phyloP scores from a whole-genome alignment of 2,113 vertebrate genomes.

The Tylochromis polylepis region DNA sequence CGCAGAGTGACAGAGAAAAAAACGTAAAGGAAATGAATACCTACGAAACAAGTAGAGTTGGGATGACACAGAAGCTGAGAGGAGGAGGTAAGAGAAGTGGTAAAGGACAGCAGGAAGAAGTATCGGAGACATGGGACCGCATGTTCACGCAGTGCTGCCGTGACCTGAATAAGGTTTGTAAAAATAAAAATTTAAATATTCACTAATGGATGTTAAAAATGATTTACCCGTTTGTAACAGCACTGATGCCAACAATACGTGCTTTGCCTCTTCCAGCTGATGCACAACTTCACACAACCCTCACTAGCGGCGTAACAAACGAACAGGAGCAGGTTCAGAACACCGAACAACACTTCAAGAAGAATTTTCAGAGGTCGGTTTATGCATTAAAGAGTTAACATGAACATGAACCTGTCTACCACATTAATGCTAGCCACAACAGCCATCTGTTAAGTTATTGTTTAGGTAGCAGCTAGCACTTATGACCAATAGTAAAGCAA shows the following conservation, averaged over 20 bases:
- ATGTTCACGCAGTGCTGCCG: not conserved
- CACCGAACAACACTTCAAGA: not conserved
- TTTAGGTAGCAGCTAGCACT: not conserved
- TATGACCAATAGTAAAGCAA: not conserved
- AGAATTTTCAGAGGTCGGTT: not conserved
- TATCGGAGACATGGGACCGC: rapidly evolving
- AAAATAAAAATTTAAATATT: rapidly evolving
- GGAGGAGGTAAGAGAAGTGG: not conserved
- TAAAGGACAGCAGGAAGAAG: not conserved
- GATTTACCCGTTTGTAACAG: too few relatives aligned
- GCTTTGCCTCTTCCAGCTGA: not conserved
- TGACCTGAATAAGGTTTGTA: not conserved
- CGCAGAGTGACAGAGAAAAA: conserved; percentile 13
- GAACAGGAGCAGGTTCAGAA: not conserved
- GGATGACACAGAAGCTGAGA: not conserved
- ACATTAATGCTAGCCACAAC: not conserved
- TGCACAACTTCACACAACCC: not conserved
- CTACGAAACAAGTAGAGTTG: not conserved
- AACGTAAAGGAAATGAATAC: conserved; percentile 48
- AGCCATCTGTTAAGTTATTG: not conserved
- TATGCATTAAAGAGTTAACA: not conserved
- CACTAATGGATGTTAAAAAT: not conserved
- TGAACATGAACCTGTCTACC: not conserved
- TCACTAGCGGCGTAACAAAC: not conserved
- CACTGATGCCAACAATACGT: not conserved